Base-by-base conservation (phyloP, 1,140 invertebrate species). In the Agrypnia vestita region DNA sequence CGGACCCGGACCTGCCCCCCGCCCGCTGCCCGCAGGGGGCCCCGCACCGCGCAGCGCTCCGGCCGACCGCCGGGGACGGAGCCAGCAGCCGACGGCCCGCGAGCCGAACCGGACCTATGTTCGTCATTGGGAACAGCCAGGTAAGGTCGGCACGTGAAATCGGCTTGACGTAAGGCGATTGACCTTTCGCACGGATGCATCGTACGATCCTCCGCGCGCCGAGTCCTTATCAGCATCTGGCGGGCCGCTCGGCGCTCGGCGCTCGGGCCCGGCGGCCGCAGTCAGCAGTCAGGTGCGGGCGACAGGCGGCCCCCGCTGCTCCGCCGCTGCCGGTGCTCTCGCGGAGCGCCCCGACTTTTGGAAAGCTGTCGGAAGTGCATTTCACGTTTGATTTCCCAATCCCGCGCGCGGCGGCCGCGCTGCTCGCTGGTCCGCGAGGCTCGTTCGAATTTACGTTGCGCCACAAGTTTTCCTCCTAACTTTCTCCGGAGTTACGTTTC, bases 101-200 rank as follows among this genome's bases (percentile, higher is more conserved):
- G 43, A 75, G 49, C 25, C 61, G 75, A 77, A 77, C 75, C 75
- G 62, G 76, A 78, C 64, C 76, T 72, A 59, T 47, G 64, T 71
- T 19, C 59, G 76, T 78, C 76, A 78, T 78, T 59, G 76, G 61
- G 47, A 19, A 61, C 76, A 46, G 53, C 76, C 51, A 69, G 62
- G 76, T 78, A 72, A 78, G 76, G 76, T 78, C 76, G 76, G 76
- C 76, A 78, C 76, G 76, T 78, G 76, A 78, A 72, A 78, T 78
- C 76, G 21, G 47, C 46, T 77, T 59, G 64, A 69, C 76, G 67
- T 43, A 35, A 78, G 64, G 76, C 76, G 47, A 78, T 78, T 78
- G 67, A 78, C 47, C 76, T 78, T 78, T 78, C 51, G 76, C 44
- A 78, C 64, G 71, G 71, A 74, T 74, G 71, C 71, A 74, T 74